A percentile compares a stretch with the other conserved stretches of the same genome.
phyloP scores from a whole-genome alignment of 92 coral and sea anemone genomes.

The Epizoanthus illoricatus region DNA sequence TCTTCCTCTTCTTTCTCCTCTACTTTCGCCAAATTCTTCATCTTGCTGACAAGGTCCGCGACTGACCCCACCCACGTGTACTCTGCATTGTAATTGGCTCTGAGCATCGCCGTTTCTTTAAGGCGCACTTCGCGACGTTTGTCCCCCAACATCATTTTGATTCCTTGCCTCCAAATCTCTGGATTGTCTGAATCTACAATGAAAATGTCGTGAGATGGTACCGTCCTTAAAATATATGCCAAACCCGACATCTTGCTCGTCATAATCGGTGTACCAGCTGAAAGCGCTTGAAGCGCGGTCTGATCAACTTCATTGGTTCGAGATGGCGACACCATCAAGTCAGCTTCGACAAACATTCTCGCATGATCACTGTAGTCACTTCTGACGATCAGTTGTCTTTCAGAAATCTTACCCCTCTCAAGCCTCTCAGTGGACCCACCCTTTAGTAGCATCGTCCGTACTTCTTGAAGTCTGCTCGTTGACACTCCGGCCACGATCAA shows the following conservation, averaged over 20 bases:
- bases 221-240: neutral
- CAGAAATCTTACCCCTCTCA: neutral
- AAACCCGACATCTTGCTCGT: neutral
- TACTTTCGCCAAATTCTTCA: too few relatives aligned
- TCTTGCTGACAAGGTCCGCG: too few relatives aligned
- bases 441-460: neutral
- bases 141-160: neutral
- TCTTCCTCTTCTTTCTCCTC: too few relatives aligned
- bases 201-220: neutral
- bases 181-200: conserved; percentile 1
- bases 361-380: neutral
- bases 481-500: neutral
- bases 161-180: neutral
- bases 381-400: neutral
- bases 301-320: conserved; percentile 11
- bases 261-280: conserved; percentile 5
- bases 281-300: conserved; percentile 18
- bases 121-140: neutral
- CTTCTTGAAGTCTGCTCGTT: neutral
- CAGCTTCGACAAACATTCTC: neutral
- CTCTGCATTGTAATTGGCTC: neutral
- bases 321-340: conserved; percentile 13
- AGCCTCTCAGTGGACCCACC: neutral
- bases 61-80: neutral
- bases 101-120: neutral